A percentile compares a stretch with the other conserved stretches of the same genome.
phyloP scores from a whole-genome alignment of 2,113 vertebrate genomes.

The Tonatia bakeri region DNA sequence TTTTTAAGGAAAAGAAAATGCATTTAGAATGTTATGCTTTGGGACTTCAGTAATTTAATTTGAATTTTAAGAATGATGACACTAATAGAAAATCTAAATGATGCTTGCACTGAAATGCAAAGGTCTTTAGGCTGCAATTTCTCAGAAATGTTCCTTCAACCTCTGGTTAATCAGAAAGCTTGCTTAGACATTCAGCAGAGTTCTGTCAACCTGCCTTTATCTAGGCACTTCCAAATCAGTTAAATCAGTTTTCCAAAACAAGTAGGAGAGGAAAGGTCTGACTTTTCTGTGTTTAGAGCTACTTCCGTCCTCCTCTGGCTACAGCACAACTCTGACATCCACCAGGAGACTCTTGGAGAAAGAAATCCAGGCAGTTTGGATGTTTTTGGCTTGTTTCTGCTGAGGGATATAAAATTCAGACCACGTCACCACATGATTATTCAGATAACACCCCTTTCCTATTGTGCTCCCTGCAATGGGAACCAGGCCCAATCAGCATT shows the following conservation, averaged over 20 bases:
- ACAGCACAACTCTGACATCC: neutral
- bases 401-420: neutral
- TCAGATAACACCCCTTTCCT: neutral
- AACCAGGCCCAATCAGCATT: neutral
- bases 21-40: slow-evolving; percentile 1
- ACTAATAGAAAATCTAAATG: slow-evolving; percentile 4
- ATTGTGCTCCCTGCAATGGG: neutral
- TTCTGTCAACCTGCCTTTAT: neutral
- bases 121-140: slow-evolving; percentile 46
- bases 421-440: neutral
- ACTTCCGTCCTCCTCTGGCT: neutral
- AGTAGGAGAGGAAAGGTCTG: neutral
- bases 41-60: neutral
- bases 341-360: neutral
- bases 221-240: slow-evolving; percentile 27
- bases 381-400: neutral
- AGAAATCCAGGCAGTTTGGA: neutral
- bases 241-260: slow-evolving; percentile 20
- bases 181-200: slow-evolving; percentile 2
- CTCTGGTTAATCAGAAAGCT: slow-evolving; percentile 39
- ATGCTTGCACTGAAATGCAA: neutral
- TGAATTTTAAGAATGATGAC: slow-evolving; percentile 9
- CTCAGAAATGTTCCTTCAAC: slow-evolving; percentile 39
- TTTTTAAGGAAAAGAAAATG: neutral
- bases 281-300: neutral